Evolutionary conservation across 2,888 invertebrate genomes (phyloP), one percentile per base, ranked within the genome.

Genomic region (Schizotus pectinicornis): DNA sequence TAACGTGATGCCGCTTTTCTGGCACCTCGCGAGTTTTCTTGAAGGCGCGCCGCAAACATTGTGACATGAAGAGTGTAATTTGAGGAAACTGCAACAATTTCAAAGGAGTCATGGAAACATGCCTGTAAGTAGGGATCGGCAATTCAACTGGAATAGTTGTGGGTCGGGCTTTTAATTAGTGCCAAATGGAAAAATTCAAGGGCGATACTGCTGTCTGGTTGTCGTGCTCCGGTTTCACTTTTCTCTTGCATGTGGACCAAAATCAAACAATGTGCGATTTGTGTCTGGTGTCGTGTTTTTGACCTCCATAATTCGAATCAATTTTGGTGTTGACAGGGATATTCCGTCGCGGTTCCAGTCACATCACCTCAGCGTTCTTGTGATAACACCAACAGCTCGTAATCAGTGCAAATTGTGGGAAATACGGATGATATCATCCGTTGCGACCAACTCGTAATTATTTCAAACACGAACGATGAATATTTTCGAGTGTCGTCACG

Each of bases 31-130:
- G 22, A 22, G 22, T 22, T 22, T 22, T 22, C 22, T 22, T 22
- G 22, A 22, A 22, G 2, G 2, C 22, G 5, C 5, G 22, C n/a
- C n/a, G n/a, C n/a, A n/a, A n/a, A 22, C 22, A 22, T 3, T 5
- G 22, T 22, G 22, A 22, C 22, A n/a, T n/a, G n/a, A 22, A 22
- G 22, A 3, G 22, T 22, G 22, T 22, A 22, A 22, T 3, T 5
- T 22, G 22, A 22, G 5, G 22, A 22, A 22, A 22, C 22, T 41
- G 41, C 41, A 41, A 41, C 41, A 41, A 41, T 41, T 47, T 47
- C 30, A 59, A 56, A 59, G 60, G 62, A 64, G 64, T 59, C 69
- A 76, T 76, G 76, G 76, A 71, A 75, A 72, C 69, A 75, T 76
- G 76, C 73, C 67, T 72, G 76, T 76, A 71, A 76, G 76, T 69